Base-by-base conservation (phyloP, 1,140 invertebrate species). In the Zaprionus davidi region DNA sequence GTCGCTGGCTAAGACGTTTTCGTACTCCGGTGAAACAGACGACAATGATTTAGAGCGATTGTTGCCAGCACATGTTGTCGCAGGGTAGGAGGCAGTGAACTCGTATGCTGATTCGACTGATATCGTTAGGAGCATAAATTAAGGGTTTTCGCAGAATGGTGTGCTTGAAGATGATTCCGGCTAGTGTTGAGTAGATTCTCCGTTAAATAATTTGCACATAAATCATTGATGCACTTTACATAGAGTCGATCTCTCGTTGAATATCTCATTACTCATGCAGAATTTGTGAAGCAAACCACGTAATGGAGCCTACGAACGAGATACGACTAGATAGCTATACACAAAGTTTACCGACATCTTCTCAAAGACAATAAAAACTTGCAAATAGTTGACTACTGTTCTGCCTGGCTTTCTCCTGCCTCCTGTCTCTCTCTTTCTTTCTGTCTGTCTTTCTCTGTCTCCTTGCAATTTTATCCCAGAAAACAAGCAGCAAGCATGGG, bases 21-120 rank as follows among this genome's bases (percentile, higher is more conserved):
- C 70, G 71, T 79, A 44, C 51, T 53, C 77, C 58, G 70, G 82
- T 83, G 83, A 80, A 88, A 77, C 84, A 87, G 83, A 83, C 83
- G 83, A 87, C 83, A 88, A 83, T 87, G 83, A 87, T 87, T 87
- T 87, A 87, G 83, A 59, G 82, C 49, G 56, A 60, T 64, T 73
- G 71, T 78, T 64, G 72, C 17, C n/a, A n/a, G 57, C 38, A 72
- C 68, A 72, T 76, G 77, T 55, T 34, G 15, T 51, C 22, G 55
- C 36, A 20, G 76, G 38, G 22, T 28, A 41, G 51, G 13, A 26
- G 24, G 6, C 13, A 4, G 26, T 20, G 20, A 24, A 51, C 64
- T 49, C 58, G 24, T 67, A 66, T 56, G 62, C 57, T 76, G 82
- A 85, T 86, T 77, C 62, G 69, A 55, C 69, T 71, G 83, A 86